Conservation (phyloP, 2,797 vertebrate species). For the Cyclura pinguis region DNA sequence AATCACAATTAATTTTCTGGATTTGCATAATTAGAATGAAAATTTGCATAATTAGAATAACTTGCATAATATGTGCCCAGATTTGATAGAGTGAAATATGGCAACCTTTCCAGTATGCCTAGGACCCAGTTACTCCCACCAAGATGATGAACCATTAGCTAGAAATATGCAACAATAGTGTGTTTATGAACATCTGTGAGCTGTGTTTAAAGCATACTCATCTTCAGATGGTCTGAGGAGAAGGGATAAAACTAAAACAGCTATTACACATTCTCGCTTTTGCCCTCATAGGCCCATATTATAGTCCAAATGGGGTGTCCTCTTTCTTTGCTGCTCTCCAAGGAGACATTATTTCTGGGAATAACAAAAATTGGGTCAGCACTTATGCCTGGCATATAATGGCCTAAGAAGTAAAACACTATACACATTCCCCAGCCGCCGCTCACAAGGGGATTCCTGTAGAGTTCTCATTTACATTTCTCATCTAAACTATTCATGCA, state of each 20-base stretch:
- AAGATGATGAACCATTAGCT: not conserved
- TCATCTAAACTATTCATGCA: conserved; percentile 37
- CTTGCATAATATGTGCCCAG: too few species aligned
- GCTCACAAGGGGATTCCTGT: not conserved
- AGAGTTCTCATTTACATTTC: conserved; percentile 20
- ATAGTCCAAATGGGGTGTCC: conserved; percentile 7
- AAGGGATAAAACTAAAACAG: not conserved
- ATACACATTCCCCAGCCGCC: not conserved
- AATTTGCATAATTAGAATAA: too few species aligned
- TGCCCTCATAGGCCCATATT: not conserved
- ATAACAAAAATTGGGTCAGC: conserved; percentile 12
- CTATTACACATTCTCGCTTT: conserved; percentile 8
- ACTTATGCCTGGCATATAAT: not conserved
- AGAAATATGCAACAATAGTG: not conserved
- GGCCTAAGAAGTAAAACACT: conserved; percentile 11
- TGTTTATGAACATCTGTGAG: not conserved
- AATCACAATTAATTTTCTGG: too few species aligned
- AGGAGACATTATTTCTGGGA: not conserved
- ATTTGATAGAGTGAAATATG: too few species aligned
- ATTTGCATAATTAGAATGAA: too few species aligned
- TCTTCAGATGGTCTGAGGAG: not conserved
- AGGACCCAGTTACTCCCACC: not conserved
- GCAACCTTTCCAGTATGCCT: too few species aligned
- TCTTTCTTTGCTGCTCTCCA: conserved; percentile 13
- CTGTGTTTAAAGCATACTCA: not conserved